Evolutionary conservation across 2,797 vertebrate species (phyloP), one percentile per base, ranked within the genome.

Genomic region (Diplodus sargus): DNA sequence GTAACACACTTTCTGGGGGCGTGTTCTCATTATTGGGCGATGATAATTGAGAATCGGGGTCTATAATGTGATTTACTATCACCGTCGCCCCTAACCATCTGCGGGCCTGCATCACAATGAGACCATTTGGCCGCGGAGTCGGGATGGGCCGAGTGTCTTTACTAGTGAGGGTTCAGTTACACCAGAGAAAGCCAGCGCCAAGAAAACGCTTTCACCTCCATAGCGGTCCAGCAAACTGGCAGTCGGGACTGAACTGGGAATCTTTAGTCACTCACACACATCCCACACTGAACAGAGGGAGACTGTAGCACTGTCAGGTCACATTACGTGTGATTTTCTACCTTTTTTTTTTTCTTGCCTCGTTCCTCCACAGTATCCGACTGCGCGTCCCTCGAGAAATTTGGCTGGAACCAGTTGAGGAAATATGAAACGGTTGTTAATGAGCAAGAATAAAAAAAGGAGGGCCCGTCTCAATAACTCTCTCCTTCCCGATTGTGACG

Each of bases 61-160:
- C 58, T 54, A 52, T 63, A 9, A 62, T 22, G 45, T 43, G 65
- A 72, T 66, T 70, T 70, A 71, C 62, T 47, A 39, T 65, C 78
- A 63, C 73, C 65, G 49, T 23, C 8, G 3, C 20, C 39, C 14
- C 6, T 20, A 10, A 48, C 79, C 30, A 62, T 71, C 71, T 80
- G 76, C 72, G 70, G 85, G 60, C 23, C 68, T 64, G 75, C 74
- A 65, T 89, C 64, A 69, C 82, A 80, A 85, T 81, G 70, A 85
- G 48, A 64, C 15, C 53, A 17, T 78, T 54, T 73, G 51, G 42
- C 61, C 25, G 7, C 62, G 59, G 70, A 62, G 28, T 45, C 5
- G 13, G 64, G 83, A 70, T 69, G 63, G 73, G 63, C 70, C 23
- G 70, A 39, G 52, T 61, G 60, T 74, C 86, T 86, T 87, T 80